Evolutionary conservation across 2,797 vertebrate species (phyloP), one percentile per base, ranked within the genome.

Genomic region (Lithobates pipiens): DNA sequence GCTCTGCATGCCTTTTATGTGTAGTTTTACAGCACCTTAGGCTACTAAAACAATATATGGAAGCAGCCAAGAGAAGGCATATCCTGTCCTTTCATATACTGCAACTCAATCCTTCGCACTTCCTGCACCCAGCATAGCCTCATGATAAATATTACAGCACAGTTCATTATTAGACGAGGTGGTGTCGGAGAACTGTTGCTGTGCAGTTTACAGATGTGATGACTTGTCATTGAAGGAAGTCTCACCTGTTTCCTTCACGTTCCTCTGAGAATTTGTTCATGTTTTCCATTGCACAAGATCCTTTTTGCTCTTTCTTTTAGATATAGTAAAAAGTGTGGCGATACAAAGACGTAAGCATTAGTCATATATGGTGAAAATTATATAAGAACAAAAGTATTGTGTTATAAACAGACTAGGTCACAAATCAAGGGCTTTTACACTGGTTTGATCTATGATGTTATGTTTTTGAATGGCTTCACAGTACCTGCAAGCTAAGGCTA

Each of bases 121-220:
- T 76, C 73, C 79, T 86, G 78, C 27, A 16, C 10, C 18, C 46
- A 32, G 74, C 44, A 81, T 71, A 29, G 44, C 74, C n/a, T 46
- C 67, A 72, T 67, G 85, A 65, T 65, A 82, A 77, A 86, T 77
- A 82, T 16, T 39, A 39, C 39, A 39, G 34, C 85, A 71, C 67
- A 46, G 32, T n/a, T 77, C 27, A 39, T 27, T 21, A 39, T 34
- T 42, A 25, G n/a, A 68, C 25, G n/a, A 68, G 36, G 27, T 57
- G 3, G 23, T 61, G 80, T 82, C 71, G 61, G 34, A 69, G 71
- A 10, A 74, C 63, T 54, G 54, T 57, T 76, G 46, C 71, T 57
- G 61, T 18, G n/a, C 27, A 39, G 57, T 80, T 80, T 70, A 67
- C 39, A 75, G 57, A 32, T 81, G 84, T 81, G 16, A 8, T 46